Base-by-base conservation (phyloP, 1,140 invertebrate genomes). In the Brachionus paranguensis region DNA sequence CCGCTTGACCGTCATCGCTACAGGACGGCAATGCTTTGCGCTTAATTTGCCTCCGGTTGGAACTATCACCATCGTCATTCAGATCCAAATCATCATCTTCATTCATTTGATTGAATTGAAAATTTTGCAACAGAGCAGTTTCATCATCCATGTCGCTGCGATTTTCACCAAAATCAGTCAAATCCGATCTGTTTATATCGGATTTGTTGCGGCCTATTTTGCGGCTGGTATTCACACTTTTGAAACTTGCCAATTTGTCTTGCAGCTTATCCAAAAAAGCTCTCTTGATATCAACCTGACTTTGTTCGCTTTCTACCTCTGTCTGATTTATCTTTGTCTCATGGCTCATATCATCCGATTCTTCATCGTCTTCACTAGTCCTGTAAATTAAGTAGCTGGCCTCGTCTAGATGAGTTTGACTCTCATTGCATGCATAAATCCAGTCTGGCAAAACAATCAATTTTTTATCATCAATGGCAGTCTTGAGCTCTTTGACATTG, bases 191-290 rank as follows among this genome's bases (percentile, higher is more conserved):
- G 47, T 76, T 76, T 12, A 76, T n/a, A 33, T 76, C 72, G 3
- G 72, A 76, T 29, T 76, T 76, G 11, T 76, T 76, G 3, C 72
- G 72, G 17, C 72, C 27, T 24, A 53, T 50, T 50, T 76, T 76
- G 20, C 47, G 20, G 27, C 43, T 37, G 4, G 33, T 81, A 45
- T 64, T 81, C 4, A 47, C 50, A n/a, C 27, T 81, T 68, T 81
- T 81, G n/a, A 81, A 64, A 47, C 64, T 81, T 41, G 78, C 78
- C 53, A 81, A 68, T 47, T 81, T 81, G 53, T 81, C 53, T 14
- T 81, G 78, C 17, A 81, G 45, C 17, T 81, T 53, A 43, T 81
- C 78, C 3, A 81, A 37, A 81, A 81, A 81, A 27, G 33, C 64
- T 68, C 64, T 17, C n/a, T 81, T 81, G 41, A 81, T 43, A 64